Evolutionary conservation across 1,140 invertebrate species (phyloP).

Genomic region (Cephus cinctus): DNA sequence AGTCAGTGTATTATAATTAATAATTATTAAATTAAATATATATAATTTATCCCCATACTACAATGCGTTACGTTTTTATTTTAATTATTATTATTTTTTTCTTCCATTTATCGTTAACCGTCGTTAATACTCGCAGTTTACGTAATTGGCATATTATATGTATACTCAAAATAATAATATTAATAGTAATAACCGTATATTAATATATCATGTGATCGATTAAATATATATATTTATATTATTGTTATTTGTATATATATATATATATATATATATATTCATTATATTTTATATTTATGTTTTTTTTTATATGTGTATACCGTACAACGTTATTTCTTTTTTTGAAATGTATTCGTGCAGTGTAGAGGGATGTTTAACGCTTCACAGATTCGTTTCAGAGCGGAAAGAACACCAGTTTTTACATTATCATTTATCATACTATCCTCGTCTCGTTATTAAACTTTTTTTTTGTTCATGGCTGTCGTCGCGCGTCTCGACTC

Average conservation of each 20-base stretch:
- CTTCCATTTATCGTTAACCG: not conserved
- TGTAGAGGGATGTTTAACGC: constrained; percentile 37
- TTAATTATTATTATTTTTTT: not conserved
- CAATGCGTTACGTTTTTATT: too few species aligned
- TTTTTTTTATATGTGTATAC: constrained; percentile 28
- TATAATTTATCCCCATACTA: too few species aligned
- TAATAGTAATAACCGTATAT: constrained; percentile 23
- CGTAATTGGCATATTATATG: constrained; percentile 36
- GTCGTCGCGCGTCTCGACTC: too few species aligned
- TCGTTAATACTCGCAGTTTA: constrained; percentile 35
- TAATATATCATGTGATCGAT: constrained; percentile 33
- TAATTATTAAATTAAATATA: constrained; percentile 5
- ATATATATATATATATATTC: constrained; percentile 34
- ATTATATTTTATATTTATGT: constrained; percentile 30
- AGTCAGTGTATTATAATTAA: constrained; percentile 9
- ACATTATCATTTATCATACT: constrained; percentile 17
- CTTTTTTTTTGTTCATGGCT: too few species aligned
- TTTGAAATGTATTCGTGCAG: constrained; percentile 36
- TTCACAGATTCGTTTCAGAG: constrained; percentile 42
- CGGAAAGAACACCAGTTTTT: constrained; percentile 33
- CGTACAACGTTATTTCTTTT: constrained; percentile 24
- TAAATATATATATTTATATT: constrained; percentile 47
- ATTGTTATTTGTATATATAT: constrained; percentile 39
- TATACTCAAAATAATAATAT: constrained; percentile 35
- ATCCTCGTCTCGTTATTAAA: too few species aligned